Evolutionary conservation across 2,113 vertebrate genomes (phyloP), one percentile per base, ranked within the genome.

Genomic region (Tragelaphus buxtoni): DNA sequence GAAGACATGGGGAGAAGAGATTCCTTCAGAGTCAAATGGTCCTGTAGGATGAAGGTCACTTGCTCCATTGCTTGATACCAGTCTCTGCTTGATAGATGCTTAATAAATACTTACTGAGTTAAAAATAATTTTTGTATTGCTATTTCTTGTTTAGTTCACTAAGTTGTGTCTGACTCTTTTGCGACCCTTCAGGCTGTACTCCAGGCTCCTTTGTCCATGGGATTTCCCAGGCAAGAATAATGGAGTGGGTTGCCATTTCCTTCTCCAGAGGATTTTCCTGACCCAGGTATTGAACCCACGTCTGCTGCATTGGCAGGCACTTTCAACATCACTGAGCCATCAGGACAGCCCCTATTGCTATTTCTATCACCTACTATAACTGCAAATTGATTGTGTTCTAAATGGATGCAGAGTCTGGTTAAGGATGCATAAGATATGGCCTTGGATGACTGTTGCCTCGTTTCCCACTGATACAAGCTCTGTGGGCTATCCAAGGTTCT

Each of bases 91-190:
- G 35, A 42, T 76, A 87, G 20, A 84, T 84, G 12, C 35, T 80
- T 91, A 86, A 74, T 95, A 87, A 93, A 93, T 65, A 65, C 1
- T 90, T 93, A 14, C 39, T 61, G 49, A 87, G 18, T 97, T 94
- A 79, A 95, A 91, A 91, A 82, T 58, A 17, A 7, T 77, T 77
- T 96, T 88, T 91, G 4, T 76, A 17, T 49, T 32, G 4, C 14
- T 77, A 18, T 74, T 74, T 79, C 45, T 79, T 49, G 6, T 74
- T 74, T 42, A 24, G 11, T 42, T 74, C 39, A 12, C 35, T 74
- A 42, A 74, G 11, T 74, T 6, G 0, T 42, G 69, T 74, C 69
- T 3, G 7, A 42, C 35, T 42, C 69, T 72, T 74, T 42, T 3
- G 10, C 1, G 11, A 42, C 69, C 69, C 69, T 13, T 0, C 7